phyloP scores from a whole-genome alignment of 2,113 vertebrate species.

The Ictalurus furcatus region DNA sequence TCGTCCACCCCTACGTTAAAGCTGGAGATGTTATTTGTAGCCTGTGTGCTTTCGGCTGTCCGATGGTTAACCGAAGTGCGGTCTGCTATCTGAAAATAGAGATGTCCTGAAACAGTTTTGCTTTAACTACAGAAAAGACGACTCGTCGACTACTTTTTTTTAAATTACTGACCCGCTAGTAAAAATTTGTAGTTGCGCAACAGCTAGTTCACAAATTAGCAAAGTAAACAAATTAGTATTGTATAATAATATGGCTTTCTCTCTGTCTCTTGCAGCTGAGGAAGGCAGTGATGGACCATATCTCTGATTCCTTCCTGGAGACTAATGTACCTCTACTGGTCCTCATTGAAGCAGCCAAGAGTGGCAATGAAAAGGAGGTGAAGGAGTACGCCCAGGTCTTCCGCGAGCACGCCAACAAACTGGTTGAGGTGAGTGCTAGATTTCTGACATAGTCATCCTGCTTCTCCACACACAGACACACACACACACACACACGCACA shows the following conservation, averaged over 20 bases:
- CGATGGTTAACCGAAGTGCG: neutral
- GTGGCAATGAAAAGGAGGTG: conserved; percentile 97
- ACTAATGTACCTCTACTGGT: conserved; percentile 98
- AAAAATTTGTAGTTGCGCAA: neutral
- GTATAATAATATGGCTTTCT: neutral
- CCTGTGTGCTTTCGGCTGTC: neutral
- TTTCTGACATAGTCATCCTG: neutral
- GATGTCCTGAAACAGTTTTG: neutral
- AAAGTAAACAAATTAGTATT: neutral
- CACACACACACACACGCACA: neutral
- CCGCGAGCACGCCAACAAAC: conserved; percentile 95
- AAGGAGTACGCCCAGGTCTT: conserved; percentile 98
- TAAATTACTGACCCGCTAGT: neutral
- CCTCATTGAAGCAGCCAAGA: conserved; percentile 98
- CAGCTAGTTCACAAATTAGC: neutral
- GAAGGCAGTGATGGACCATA: conserved; percentile 99
- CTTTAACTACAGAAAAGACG: neutral
- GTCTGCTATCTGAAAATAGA: neutral
- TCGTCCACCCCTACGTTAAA: neutral
- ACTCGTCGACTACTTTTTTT: neutral
- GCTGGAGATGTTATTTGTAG: neutral
- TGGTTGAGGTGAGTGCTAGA: conserved; percentile 85
- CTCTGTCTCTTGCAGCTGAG: conserved; percentile 77
- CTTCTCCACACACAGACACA: conserved; percentile 8
- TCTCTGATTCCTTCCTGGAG: conserved; percentile 98